These are phyloP conservation scores for Perca schrenkii DNA, from an alignment of 2,113 vertebrate genomes.

Conservation along the genomic window DNA sequence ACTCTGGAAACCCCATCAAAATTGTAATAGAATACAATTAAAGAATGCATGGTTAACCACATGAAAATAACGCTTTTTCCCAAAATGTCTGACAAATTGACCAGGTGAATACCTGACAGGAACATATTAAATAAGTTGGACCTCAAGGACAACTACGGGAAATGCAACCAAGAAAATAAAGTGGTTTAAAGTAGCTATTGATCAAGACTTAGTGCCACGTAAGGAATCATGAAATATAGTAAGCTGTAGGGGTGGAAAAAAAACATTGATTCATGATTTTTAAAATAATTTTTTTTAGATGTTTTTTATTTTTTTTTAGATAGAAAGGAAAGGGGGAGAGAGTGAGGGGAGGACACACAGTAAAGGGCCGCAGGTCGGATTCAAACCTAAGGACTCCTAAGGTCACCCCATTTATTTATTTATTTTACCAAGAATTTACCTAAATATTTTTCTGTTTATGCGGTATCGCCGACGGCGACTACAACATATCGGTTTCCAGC, in stretches of 20 bases:
- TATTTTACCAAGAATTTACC: too few species aligned
- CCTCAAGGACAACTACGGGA: constrained; percentile 27
- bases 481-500: too few species aligned
- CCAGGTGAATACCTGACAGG: constrained; percentile 13
- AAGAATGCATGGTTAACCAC: constrained; percentile 38
- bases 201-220: constrained; percentile 17
- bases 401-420: too few species aligned
- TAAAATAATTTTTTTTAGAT: too few species aligned
- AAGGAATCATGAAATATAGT: background rate
- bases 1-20: constrained; percentile 3
- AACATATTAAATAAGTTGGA: constrained; percentile 20
- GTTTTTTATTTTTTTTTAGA: too few species aligned
- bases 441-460: too few species aligned
- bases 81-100: constrained; percentile 13
- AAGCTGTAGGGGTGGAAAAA: background rate
- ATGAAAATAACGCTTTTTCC: constrained; percentile 12
- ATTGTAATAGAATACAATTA: constrained; percentile 30
- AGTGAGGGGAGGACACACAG: too few species aligned
- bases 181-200: constrained; percentile 26
- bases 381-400: too few species aligned
- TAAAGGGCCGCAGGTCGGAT: too few species aligned
- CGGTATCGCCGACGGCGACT: too few species aligned
- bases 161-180: constrained; percentile 5
- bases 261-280: too few species aligned
- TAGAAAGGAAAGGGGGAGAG: too few species aligned